A percentile compares a stretch with the other conserved stretches of the same genome.
phyloP scores from a whole-genome alignment of 2,113 vertebrate genomes.

The Rhipidura dahli region DNA sequence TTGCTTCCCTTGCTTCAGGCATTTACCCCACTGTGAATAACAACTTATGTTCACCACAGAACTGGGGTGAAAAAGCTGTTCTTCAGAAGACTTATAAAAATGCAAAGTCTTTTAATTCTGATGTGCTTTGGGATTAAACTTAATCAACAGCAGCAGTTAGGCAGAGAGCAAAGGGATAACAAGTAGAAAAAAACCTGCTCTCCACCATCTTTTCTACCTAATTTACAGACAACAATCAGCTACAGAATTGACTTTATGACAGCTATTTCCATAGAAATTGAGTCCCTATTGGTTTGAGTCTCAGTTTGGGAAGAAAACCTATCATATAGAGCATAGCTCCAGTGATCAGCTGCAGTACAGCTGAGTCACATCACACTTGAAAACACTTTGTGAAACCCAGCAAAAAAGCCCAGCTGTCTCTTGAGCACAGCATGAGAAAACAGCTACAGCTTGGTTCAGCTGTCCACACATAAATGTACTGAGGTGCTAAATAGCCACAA shows the following conservation, averaged over 20 bases:
- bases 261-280: conserved; percentile 14
- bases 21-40: not conserved
- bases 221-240: not conserved
- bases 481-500: not conserved
- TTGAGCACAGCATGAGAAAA: not conserved
- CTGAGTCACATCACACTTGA: not conserved
- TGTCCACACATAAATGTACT: not conserved
- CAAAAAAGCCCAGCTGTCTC: not conserved
- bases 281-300: not conserved
- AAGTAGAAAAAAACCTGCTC: not conserved
- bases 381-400: not conserved
- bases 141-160: conserved; percentile 32
- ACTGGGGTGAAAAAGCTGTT: not conserved
- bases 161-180: not conserved
- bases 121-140: conserved; percentile 17
- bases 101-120: conserved; percentile 39
- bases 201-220: not conserved
- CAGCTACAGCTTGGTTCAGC: not conserved
- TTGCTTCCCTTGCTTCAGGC: not conserved
- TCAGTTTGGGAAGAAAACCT: not conserved
- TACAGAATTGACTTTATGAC: not conserved
- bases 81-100: not conserved
- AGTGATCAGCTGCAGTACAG: not conserved
- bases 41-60: not conserved
- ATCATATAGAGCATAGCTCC: not conserved